These are phyloP conservation scores for Hyaena hyaena DNA, from an alignment of 2,113 vertebrate species.

Conservation along the genomic window DNA sequence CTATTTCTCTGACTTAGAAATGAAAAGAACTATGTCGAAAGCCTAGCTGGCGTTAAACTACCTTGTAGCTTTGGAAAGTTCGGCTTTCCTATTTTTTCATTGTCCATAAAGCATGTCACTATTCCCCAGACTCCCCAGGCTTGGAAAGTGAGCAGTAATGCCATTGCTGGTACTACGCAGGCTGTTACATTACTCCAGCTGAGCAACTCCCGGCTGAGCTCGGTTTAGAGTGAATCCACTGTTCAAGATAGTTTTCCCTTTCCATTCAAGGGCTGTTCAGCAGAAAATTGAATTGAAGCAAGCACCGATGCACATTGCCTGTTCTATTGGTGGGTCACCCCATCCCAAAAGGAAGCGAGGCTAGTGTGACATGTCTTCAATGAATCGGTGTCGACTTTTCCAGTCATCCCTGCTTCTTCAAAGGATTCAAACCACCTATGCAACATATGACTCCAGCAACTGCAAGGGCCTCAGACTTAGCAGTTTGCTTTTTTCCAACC, in stretches of 20 bases:
- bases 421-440: not conserved
- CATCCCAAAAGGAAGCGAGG: not conserved
- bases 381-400: not conserved
- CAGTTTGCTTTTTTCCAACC: not conserved
- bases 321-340: not conserved
- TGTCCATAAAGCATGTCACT: constrained; percentile 37
- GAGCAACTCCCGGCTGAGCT: constrained; percentile 41
- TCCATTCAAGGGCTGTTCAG: not conserved
- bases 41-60: not conserved
- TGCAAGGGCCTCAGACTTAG: not conserved
- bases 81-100: not conserved
- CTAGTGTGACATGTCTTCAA: not conserved
- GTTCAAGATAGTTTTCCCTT: constrained; percentile 29
- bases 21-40: constrained; percentile 3
- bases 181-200: constrained; percentile 46
- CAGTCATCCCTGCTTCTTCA: not conserved
- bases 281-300: constrained; percentile 59
- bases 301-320: not conserved
- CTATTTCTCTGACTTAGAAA: not conserved
- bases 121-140: constrained; percentile 10
- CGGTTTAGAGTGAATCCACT: constrained; percentile 49
- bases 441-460: no score
- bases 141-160: not conserved
- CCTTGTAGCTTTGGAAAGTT: not conserved
- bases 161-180: not conserved